Conservation (phyloP, 2,113 vertebrate genomes). For the Podarcis muralis region DNA sequence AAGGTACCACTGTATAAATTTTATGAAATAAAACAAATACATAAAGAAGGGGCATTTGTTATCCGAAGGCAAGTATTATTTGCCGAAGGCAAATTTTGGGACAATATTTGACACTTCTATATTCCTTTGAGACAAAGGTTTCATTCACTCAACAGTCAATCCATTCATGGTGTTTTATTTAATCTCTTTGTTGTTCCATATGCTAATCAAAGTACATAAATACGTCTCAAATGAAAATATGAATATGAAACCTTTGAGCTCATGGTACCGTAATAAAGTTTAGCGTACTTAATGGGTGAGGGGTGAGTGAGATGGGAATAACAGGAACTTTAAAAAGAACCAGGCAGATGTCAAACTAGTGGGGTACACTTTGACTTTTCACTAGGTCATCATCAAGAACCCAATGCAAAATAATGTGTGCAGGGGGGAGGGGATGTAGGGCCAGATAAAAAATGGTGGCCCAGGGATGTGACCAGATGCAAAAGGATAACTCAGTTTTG, state of each 20-base stretch:
- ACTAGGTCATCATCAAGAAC: neutral
- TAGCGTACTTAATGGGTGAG: neutral
- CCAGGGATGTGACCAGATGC: neutral
- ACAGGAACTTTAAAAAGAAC: neutral
- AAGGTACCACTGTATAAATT: no score
- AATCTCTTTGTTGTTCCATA: neutral
- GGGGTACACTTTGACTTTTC: neutral
- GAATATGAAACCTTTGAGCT: neutral
- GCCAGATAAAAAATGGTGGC: neutral
- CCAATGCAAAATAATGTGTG: neutral
- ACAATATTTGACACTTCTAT: neutral
- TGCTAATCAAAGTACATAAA: neutral
- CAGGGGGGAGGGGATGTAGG: no score
- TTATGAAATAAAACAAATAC: no score
- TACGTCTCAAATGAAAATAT: neutral
- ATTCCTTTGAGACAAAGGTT: neutral
- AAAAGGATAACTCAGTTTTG: no score
- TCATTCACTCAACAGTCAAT: neutral
- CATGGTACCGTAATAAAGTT: neutral
- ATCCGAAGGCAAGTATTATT: neutral
- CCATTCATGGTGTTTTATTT: neutral
- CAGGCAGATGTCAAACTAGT: neutral
- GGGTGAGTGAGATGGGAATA: neutral
- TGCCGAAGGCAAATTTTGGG: neutral
- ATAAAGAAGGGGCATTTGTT: neutral